These are phyloP conservation scores for Diploscapter pachys DNA, from an alignment of 1,140 invertebrate genomes.

Conservation along the genomic window DNA sequence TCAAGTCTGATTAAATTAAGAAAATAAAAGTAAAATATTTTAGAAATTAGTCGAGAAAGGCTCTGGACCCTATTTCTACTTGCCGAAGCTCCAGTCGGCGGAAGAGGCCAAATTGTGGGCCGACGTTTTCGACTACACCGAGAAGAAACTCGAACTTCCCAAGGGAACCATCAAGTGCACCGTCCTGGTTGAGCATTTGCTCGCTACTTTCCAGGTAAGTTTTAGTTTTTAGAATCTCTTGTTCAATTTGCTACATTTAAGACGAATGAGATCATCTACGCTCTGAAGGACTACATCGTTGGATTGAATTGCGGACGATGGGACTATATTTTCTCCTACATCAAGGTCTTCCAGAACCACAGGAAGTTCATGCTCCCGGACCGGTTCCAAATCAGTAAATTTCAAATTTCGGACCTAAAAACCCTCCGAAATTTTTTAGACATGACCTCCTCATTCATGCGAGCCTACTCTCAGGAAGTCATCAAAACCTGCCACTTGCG, in stretches of 20 bases:
- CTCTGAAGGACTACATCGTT: slow-evolving; percentile 68
- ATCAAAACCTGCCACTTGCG: slow-evolving; percentile 68
- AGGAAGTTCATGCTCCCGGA: slow-evolving; percentile 69
- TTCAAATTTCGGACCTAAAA: not conserved
- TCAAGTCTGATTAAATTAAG: too few relatives aligned
- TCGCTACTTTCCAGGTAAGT: slow-evolving; percentile 62
- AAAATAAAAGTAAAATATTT: not conserved
- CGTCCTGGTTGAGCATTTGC: slow-evolving; percentile 72
- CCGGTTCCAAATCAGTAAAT: slow-evolving; percentile 63
- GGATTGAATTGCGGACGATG: slow-evolving; percentile 75
- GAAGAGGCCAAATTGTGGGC: slow-evolving; percentile 70
- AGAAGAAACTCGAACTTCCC: slow-evolving; percentile 64
- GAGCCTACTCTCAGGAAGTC: slow-evolving; percentile 67
- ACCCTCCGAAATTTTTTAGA: slow-evolving; percentile 51
- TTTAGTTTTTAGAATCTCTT: too few relatives aligned
- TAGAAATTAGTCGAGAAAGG: slow-evolving; percentile 61
- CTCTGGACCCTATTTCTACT: slow-evolving; percentile 67
- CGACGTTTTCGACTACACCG: slow-evolving; percentile 71
- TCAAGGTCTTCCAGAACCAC: slow-evolving; percentile 64
- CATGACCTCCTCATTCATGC: slow-evolving; percentile 68
- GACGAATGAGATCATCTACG: slow-evolving; percentile 71
- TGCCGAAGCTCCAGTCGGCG: slow-evolving; percentile 70
- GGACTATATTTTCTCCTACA: slow-evolving; percentile 73
- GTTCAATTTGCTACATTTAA: slow-evolving; percentile 54
- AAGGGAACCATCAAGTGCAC: slow-evolving; percentile 70